Percentiles rank a stretch among this genome's conserved stretches.
These are phyloP conservation scores for Bombus pyrosoma DNA, from an alignment of 1,140 invertebrate genomes.

Conservation along the genomic window DNA sequence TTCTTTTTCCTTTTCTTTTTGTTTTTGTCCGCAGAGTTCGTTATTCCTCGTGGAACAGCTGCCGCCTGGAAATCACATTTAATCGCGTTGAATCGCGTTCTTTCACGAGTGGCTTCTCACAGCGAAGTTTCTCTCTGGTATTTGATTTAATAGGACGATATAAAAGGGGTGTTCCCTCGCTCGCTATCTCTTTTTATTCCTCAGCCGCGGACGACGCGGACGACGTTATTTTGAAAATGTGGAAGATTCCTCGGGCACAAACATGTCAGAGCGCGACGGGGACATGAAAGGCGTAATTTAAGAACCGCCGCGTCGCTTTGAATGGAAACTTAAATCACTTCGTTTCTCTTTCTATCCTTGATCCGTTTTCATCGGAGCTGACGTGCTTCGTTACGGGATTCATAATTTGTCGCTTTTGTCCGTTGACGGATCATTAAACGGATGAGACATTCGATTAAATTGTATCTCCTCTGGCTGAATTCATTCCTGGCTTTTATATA, in stretches of 20 bases:
- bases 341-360: conserved; percentile 39
- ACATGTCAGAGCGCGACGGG: conserved; percentile 58
- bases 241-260: conserved; percentile 55
- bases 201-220: neutral
- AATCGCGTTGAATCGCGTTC: conserved; percentile 29
- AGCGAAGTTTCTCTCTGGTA: conserved; percentile 23
- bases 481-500: neutral
- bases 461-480: conserved; percentile 26
- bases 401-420: conserved; percentile 59
- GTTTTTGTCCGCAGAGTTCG: neutral
- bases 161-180: conserved; percentile 25
- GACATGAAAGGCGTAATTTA: conserved; percentile 64
- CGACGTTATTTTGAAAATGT: conserved; percentile 55
- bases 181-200: neutral
- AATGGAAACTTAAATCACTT: conserved; percentile 62
- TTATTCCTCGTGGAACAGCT: neutral
- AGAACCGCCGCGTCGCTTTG: conserved; percentile 59
- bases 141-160: conserved; percentile 49
- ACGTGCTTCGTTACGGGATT: conserved; percentile 37
- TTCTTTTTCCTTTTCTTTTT: neutral
- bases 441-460: conserved; percentile 30
- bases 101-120: conserved; percentile 11
- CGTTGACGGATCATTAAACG: conserved; percentile 12
- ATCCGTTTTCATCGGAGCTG: conserved; percentile 50
- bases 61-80: conserved; percentile 34